Percentiles rank a stretch among this genome's conserved stretches.
Evolutionary conservation across 2,888 invertebrate species (phyloP).

Genomic region (Idaea biselata): DNA sequence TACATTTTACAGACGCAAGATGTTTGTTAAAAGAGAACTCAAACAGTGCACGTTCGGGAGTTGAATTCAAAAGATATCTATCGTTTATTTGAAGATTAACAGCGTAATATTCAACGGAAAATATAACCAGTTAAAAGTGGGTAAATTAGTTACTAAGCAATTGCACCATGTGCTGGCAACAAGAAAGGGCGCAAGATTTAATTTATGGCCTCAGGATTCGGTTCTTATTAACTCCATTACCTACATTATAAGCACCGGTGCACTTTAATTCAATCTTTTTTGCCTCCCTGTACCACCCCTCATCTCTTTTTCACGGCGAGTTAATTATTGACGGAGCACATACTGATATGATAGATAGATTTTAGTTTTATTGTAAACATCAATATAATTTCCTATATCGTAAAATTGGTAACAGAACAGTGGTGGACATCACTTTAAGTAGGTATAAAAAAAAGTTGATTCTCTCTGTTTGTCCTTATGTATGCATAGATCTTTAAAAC

Average conservation of each 20-base stretch:
- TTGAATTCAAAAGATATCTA: constrained; percentile 3
- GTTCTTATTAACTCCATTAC: constrained; percentile 49
- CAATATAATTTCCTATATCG: too few relatives aligned
- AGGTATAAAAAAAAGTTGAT: too few relatives aligned
- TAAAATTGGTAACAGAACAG: too few relatives aligned
- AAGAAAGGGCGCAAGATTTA: constrained; percentile 48
- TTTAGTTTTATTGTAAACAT: too few relatives aligned
- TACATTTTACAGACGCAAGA: constrained; percentile 25
- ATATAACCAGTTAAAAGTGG: constrained; percentile 33
- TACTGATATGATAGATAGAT: neutral
- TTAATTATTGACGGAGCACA: constrained; percentile 25
- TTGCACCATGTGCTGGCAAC: constrained; percentile 60
- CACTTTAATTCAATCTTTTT: constrained; percentile 53
- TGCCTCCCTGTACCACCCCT: constrained; percentile 32
- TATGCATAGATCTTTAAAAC: too few relatives aligned
- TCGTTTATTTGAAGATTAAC: constrained; percentile 3
- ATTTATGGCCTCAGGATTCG: constrained; percentile 55
- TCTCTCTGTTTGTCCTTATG: too few relatives aligned
- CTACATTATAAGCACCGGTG: constrained; percentile 55
- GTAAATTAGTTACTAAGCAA: constrained; percentile 46
- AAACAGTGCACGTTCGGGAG: constrained; percentile 32
- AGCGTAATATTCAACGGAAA: constrained; percentile 6
- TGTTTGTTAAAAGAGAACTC: constrained; percentile 33
- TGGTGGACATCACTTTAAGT: too few relatives aligned
- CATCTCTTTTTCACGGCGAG: constrained; percentile 32